These are phyloP conservation scores for Synergus gifuensis DNA, from an alignment of 2,888 invertebrate species.

Conservation along the genomic window DNA sequence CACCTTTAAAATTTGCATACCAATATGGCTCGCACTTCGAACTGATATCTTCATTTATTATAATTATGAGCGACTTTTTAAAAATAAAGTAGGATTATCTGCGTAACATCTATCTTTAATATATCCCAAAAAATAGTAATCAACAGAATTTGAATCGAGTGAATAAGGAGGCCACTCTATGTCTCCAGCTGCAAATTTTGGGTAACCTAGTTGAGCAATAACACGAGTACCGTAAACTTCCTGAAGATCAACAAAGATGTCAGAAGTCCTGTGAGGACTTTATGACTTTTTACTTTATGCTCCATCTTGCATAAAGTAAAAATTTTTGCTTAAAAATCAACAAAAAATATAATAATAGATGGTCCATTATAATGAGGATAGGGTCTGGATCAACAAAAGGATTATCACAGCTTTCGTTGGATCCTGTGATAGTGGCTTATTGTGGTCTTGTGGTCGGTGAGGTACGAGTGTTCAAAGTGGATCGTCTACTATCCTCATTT, in stretches of 20 bases:
- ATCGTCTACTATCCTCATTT: conserved; percentile 54
- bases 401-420: neutral
- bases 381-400: neutral
- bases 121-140: no score
- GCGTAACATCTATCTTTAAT: no score
- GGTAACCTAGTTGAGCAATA: no score
- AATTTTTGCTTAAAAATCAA: no score
- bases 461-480: conserved; percentile 54
- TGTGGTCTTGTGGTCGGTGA: conserved; percentile 59
- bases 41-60: neutral
- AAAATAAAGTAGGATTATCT: neutral
- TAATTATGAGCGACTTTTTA: neutral
- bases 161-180: no score
- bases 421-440: conserved; percentile 2
- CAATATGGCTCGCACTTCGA: neutral
- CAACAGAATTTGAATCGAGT: no score
- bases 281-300: no score
- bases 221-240: no score
- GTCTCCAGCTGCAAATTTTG: no score
- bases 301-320: no score
- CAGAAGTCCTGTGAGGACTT: no score
- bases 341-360: neutral
- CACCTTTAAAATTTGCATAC: neutral
- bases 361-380: neutral
- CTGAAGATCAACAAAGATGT: no score